Base-by-base conservation (phyloP, 2,797 vertebrate genomes). In the Danio kyathit region DNA sequence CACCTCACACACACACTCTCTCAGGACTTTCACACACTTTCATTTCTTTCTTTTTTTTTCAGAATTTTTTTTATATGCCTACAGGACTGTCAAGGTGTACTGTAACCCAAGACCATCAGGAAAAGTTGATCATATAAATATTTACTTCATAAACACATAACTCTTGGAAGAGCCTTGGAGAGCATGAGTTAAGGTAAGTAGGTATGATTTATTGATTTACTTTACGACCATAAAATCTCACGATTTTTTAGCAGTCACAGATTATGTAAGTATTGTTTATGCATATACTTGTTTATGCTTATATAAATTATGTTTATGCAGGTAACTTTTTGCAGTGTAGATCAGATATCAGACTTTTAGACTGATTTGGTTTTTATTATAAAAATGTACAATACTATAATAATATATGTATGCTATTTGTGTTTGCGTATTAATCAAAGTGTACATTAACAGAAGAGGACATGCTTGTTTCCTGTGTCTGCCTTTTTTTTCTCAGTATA, bases 101-200 rank as follows among this genome's bases (percentile, higher is more conserved):
- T 29, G 13, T 46, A 57, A 73, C 51, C 54, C 41, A 59, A 59
- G 49, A 40, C 73, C 44, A 17, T 29, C 43, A 48, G 59, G 49
- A 21, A 21, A 43, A 44, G 38, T 7, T 65, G n/a, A 44, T 13
- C 5, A 54, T 65, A 65, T 38, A 54, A 14, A 76, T 8, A 65
- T 76, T 65, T 44, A 65, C 8, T 0, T 66, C n/a, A 56, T 54
- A 76, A 66, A 66, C 49, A 65, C 19, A n/a, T 21, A 61, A 49
- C 17, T 65, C n/a, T 14, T 11, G 40, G 17, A 52, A 52, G 21
- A 52, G 49, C 5, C 7, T 51, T 19, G 41, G 29, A 17, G 61
- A 66, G 38, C 29, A 76, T 64, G 61, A 21, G n/a, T 54, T 76
- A 66, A 76, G 61, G 74, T 76, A 9, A 76, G 74, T 7, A 56